Percentiles rank a stretch among this genome's conserved stretches.
Evolutionary conservation across 2,113 vertebrate genomes (phyloP).

Genomic region (Oncorhynchus mykiss): DNA sequence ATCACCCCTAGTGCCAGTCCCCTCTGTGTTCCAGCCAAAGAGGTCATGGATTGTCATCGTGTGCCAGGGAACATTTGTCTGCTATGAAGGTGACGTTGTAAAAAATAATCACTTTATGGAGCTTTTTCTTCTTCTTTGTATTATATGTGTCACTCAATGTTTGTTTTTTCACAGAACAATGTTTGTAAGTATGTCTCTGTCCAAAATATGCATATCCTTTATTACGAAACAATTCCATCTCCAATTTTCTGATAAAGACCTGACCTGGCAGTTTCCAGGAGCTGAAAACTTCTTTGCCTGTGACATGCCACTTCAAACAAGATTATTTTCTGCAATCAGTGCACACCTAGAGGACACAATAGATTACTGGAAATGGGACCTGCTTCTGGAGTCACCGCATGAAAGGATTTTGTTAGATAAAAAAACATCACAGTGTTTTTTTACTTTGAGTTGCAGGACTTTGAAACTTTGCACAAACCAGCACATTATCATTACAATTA

Average conservation of each 20-base stretch:
- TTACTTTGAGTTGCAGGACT: not conserved
- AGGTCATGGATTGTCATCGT: too few relatives aligned
- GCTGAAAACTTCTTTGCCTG: not conserved
- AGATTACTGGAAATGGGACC: not conserved
- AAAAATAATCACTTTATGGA: too few relatives aligned
- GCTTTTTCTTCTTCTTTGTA: too few relatives aligned
- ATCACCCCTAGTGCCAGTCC: too few relatives aligned
- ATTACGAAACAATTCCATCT: not conserved
- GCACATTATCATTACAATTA: not conserved
- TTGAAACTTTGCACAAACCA: not conserved
- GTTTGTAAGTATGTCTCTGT: too few relatives aligned
- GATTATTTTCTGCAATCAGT: not conserved
- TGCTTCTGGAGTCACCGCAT: not conserved
- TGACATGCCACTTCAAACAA: not conserved
- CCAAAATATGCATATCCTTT: not conserved
- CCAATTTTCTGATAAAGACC: not conserved
- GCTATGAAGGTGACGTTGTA: too few relatives aligned
- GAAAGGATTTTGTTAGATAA: not conserved
- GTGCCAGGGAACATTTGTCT: too few relatives aligned
- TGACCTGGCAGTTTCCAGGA: not conserved
- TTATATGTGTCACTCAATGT: too few relatives aligned
- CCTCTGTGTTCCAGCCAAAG: too few relatives aligned
- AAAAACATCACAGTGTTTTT: not conserved
- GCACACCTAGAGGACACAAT: slow-evolving; percentile 1
- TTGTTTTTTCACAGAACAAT: too few relatives aligned